Percentiles rank a stretch among this genome's conserved stretches.
phyloP scores from a whole-genome alignment of 1,140 invertebrate genomes.

The Drosophila baimaii region DNA sequence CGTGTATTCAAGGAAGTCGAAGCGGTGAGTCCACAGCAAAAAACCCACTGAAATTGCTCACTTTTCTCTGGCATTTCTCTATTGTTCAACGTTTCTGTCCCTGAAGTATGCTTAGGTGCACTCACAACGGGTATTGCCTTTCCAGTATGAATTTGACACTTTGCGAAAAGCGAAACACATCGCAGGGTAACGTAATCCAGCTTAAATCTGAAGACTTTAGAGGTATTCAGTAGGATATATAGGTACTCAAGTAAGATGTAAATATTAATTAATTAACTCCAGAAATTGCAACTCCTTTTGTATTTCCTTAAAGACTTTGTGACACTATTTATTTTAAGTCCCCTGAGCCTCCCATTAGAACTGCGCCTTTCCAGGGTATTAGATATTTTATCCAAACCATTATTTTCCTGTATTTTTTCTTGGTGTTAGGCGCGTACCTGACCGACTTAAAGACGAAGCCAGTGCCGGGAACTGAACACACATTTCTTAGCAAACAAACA shows the following conservation, averaged over 20 bases:
- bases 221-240: neutral
- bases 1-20: conserved; percentile 91
- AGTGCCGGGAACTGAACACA: conserved; percentile 38
- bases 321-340: too few relatives aligned
- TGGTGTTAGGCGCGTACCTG: conserved; percentile 57
- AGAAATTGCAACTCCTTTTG: neutral
- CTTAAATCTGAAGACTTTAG: neutral
- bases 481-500: conserved; percentile 52
- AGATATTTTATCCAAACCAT: conserved; percentile 5
- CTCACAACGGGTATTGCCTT: conserved; percentile 17
- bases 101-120: conserved; percentile 21
- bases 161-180: neutral
- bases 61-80: conserved; percentile 55
- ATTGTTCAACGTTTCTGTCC: conserved; percentile 43
- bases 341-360: neutral
- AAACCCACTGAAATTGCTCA: conserved; percentile 39
- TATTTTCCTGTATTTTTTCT: conserved; percentile 29
- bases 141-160: neutral
- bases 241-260: neutral
- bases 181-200: neutral
- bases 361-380: conserved; percentile 1
- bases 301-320: too few relatives aligned
- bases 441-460: conserved; percentile 50
- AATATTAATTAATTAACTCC: too few relatives aligned
- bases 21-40: conserved; percentile 85